These are phyloP conservation scores for Augochlora pura DNA, from an alignment of 1,140 invertebrate genomes.

Conservation along the genomic window DNA sequence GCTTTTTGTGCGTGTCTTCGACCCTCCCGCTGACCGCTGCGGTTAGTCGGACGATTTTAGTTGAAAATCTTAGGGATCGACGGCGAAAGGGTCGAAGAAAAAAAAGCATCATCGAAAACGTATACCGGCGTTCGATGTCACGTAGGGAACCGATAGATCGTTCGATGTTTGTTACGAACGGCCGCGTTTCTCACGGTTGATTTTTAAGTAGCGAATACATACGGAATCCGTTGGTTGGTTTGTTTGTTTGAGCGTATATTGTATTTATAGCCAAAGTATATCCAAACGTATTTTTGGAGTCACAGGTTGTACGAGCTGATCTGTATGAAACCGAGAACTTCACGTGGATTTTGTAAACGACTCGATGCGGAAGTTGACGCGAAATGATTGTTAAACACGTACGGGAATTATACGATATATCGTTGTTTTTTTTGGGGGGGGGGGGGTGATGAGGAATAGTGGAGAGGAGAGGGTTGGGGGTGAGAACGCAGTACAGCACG, in stretches of 20 bases:
- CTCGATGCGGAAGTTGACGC: neutral
- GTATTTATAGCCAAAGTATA: constrained; percentile 8
- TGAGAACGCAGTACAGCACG: constrained; percentile 37
- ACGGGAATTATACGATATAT: constrained; percentile 32
- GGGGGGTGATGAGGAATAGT: too few relatives aligned
- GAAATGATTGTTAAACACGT: neutral
- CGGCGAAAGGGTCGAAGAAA: constrained; percentile 3
- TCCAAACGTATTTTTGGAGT: constrained; percentile 17
- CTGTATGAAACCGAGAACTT: neutral
- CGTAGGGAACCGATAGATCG: neutral
- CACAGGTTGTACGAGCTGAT: constrained; percentile 8
- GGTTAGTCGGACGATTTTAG: too few relatives aligned
- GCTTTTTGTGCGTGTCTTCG: neutral
- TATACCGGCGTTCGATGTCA: neutral
- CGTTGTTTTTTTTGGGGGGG: neutral
- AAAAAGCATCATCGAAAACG: neutral
- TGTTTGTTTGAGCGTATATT: neutral
- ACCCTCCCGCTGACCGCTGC: neutral
- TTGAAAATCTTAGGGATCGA: neutral
- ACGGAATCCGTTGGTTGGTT: constrained; percentile 24
- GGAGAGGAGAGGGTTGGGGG: neutral
- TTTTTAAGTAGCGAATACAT: neutral
- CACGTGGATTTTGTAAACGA: constrained; percentile 18
- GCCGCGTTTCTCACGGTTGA: constrained; percentile 4
- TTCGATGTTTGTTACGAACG: neutral